phyloP scores from a whole-genome alignment of 2,113 vertebrate genomes.

The Arvicanthis niloticus region DNA sequence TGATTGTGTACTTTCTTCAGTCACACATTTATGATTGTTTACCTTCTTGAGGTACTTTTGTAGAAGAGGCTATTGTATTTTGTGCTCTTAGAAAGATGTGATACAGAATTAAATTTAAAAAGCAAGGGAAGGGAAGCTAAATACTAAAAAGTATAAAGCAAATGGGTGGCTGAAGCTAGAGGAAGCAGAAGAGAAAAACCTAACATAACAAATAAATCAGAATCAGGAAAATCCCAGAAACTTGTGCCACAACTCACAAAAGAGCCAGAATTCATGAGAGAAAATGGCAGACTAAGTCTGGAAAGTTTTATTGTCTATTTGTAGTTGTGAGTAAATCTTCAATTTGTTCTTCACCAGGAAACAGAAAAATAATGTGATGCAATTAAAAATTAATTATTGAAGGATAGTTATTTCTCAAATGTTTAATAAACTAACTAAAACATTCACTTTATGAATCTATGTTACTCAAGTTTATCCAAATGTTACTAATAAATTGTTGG shows the following conservation, averaged over 20 bases:
- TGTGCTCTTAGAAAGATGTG: neutral
- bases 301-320: neutral
- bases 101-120: neutral
- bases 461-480: neutral
- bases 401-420: neutral
- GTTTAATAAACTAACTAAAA: neutral
- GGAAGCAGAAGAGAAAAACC: neutral
- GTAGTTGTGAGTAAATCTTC: neutral
- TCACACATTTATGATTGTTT: neutral
- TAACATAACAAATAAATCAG: neutral
- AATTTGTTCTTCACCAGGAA: neutral
- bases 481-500: neutral
- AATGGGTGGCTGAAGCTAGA: neutral
- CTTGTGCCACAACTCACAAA: too few species aligned
- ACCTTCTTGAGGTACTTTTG: neutral
- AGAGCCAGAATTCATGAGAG: neutral
- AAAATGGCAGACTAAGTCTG: fast-evolving
- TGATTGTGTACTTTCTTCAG: neutral
- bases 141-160: neutral
- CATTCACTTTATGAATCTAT: neutral
- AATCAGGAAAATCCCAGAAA: neutral
- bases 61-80: neutral
- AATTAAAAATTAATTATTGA: neutral
- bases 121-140: neutral
- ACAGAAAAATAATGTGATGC: neutral